Conservation (phyloP, 2,113 vertebrate species). For the Choloepus hoffmanni region DNA sequence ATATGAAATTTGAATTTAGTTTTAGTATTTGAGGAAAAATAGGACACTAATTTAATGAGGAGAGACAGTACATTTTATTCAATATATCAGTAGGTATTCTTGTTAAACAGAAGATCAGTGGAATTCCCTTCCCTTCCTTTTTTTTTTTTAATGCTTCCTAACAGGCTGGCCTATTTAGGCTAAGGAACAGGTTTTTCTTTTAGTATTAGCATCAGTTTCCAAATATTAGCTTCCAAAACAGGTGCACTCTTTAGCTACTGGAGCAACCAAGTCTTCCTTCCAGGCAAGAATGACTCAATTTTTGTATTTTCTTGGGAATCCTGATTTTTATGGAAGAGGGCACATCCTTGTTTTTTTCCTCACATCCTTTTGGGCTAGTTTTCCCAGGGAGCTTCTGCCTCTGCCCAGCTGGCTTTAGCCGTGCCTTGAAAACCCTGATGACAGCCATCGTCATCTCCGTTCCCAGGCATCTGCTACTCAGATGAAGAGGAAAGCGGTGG, state of each 20-base stretch:
- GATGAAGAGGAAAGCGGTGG: not conserved
- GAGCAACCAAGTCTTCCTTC: not conserved
- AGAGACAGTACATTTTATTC: not conserved
- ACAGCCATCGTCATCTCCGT: not conserved
- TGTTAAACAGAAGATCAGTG: not conserved
- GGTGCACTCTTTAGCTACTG: not conserved
- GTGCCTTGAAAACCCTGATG: not conserved
- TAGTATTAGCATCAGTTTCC: not conserved
- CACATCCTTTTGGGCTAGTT: not conserved
- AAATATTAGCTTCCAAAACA: not conserved
- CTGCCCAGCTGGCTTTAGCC: not conserved
- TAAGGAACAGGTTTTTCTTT: not conserved
- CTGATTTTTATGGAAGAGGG: not conserved
- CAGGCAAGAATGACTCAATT: not conserved
- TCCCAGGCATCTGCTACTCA: not conserved
- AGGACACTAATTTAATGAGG: not conserved
- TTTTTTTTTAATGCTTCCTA: not conserved
- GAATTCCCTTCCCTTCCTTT: not conserved
- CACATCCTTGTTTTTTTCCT: not conserved
- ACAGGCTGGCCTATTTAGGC: not conserved
- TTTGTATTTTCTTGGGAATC: not conserved
- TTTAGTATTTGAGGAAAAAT: not conserved
- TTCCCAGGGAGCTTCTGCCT: slow-evolving; percentile 4
- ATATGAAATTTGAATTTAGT: not conserved
- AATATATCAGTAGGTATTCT: not conserved